These are phyloP conservation scores for Plemyria rubiginata DNA, from an alignment of 2,888 invertebrate genomes.

Conservation along the genomic window DNA sequence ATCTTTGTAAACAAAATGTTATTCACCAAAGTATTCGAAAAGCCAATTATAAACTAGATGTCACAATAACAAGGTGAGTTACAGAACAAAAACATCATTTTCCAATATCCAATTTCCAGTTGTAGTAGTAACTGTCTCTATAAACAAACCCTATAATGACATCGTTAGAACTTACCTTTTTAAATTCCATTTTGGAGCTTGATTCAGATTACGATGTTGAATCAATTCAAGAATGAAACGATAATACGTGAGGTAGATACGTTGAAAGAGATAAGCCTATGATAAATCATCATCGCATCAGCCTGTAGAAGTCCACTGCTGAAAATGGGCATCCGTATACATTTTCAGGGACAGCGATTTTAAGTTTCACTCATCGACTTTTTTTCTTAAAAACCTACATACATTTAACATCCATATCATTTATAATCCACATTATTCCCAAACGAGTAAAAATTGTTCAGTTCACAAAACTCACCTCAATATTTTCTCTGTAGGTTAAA, in stretches of 20 bases:
- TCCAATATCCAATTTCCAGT: conserved; percentile 33
- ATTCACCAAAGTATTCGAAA: conserved; percentile 19
- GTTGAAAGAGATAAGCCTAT: background rate
- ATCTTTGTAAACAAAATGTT: conserved; percentile 25
- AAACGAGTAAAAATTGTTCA: background rate
- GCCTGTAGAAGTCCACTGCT: no score
- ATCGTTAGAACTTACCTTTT: conserved; percentile 28
- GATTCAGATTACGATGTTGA: conserved; percentile 15
- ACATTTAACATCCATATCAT: no score
- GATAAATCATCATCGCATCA: no score
- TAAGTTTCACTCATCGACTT: no score
- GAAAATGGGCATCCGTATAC: no score
- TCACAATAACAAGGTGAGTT: conserved; percentile 28
- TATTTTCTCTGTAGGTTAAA: conserved; percentile 24
- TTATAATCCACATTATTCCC: no score
- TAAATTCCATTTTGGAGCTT: conserved; percentile 18
- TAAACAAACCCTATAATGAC: conserved; percentile 31
- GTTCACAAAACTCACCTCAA: background rate
- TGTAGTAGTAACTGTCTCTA: conserved; percentile 30
- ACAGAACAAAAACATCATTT: conserved; percentile 28
- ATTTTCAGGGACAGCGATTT: no score
- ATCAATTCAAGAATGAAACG: background rate
- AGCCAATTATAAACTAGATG: conserved; percentile 34
- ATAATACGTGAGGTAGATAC: background rate
- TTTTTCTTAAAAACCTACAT: no score